Percentiles rank a stretch among this genome's conserved stretches.
Evolutionary conservation across 2,888 invertebrate genomes (phyloP).

Genomic region (Synanthedon myopaeformis): DNA sequence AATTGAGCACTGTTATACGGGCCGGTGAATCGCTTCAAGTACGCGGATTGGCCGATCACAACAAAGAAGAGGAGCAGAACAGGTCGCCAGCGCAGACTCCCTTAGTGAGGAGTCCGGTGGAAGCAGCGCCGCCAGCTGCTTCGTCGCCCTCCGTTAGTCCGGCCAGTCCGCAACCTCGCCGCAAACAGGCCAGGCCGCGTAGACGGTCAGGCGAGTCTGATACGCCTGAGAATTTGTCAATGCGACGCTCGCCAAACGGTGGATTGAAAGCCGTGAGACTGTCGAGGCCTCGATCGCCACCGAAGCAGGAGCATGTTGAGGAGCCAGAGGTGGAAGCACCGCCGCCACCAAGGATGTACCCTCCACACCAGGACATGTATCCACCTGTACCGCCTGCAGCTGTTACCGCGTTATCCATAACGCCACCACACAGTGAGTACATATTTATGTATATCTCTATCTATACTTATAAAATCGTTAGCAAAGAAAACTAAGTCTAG

Average conservation of each 20-base stretch:
- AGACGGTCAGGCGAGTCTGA: slow-evolving; percentile 83
- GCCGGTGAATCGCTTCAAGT: slow-evolving; percentile 90
- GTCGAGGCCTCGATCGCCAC: slow-evolving; percentile 49
- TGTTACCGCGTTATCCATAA: slow-evolving; percentile 80
- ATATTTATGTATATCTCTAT: not conserved
- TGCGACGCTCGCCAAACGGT: slow-evolving; percentile 64
- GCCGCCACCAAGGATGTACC: slow-evolving; percentile 68
- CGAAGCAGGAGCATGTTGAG: slow-evolving; percentile 45
- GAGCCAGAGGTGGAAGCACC: slow-evolving; percentile 62
- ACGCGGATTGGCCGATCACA: slow-evolving; percentile 79
- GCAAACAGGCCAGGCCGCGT: slow-evolving; percentile 88
- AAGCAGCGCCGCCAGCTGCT: slow-evolving; percentile 47
- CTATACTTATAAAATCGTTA: not conserved
- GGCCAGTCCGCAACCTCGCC: slow-evolving; percentile 83
- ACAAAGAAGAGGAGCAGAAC: slow-evolving; percentile 51
- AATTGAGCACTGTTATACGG: slow-evolving; percentile 84
- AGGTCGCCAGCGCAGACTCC: slow-evolving; percentile 51
- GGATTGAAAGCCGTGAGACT: slow-evolving; percentile 54
- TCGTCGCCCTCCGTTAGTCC: slow-evolving; percentile 69
- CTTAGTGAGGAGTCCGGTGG: slow-evolving; percentile 56
- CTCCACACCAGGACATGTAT: slow-evolving; percentile 75
- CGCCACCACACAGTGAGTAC: slow-evolving; percentile 85
- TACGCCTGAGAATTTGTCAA: slow-evolving; percentile 72
- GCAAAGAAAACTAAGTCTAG: not conserved
- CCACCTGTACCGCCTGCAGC: slow-evolving; percentile 77